A percentile compares a stretch with the other conserved stretches of the same genome.
Conservation (phyloP, 2,888 invertebrate genomes). For the Microctonus aethiopoides region DNA sequence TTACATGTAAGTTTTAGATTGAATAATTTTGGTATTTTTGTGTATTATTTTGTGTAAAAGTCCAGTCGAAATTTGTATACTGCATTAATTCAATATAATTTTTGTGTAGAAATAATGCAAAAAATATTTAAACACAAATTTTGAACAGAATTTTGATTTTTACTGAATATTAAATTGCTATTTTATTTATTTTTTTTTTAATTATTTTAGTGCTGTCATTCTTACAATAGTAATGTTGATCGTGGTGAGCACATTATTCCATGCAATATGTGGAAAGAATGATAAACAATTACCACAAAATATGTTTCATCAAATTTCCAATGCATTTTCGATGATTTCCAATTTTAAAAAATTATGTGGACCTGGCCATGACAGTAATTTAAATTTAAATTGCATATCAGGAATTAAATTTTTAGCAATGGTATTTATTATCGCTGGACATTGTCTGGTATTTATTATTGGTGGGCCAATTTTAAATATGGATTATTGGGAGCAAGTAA, state of each 20-base stretch:
- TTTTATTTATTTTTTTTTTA: background rate
- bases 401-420: slow-evolving; percentile 78
- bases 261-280: slow-evolving; percentile 47
- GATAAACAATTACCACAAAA: slow-evolving; percentile 44
- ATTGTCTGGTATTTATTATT: slow-evolving; percentile 75
- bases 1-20: slow-evolving; percentile 52
- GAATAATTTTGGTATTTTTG: too few relatives aligned
- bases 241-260: slow-evolving; percentile 53
- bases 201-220: slow-evolving; percentile 52
- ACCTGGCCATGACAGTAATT: slow-evolving; percentile 70
- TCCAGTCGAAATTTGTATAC: too few relatives aligned
- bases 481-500: slow-evolving; percentile 73
- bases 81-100: too few relatives aligned
- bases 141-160: too few relatives aligned
- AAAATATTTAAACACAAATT: too few relatives aligned
- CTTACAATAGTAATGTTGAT: slow-evolving; percentile 49
- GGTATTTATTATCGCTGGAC: slow-evolving; percentile 76
- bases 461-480: slow-evolving; percentile 77
- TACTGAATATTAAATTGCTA: too few relatives aligned
- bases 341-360: slow-evolving; percentile 73
- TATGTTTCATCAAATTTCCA: slow-evolving; percentile 46
- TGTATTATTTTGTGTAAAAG: too few relatives aligned
- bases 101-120: too few relatives aligned
- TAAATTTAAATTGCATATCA: slow-evolving; percentile 74
- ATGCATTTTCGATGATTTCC: slow-evolving; percentile 73